Percentiles rank a stretch among this genome's conserved stretches.
These are phyloP conservation scores for Itoplectis maculator DNA, from an alignment of 2,888 invertebrate species.

Conservation along the genomic window DNA sequence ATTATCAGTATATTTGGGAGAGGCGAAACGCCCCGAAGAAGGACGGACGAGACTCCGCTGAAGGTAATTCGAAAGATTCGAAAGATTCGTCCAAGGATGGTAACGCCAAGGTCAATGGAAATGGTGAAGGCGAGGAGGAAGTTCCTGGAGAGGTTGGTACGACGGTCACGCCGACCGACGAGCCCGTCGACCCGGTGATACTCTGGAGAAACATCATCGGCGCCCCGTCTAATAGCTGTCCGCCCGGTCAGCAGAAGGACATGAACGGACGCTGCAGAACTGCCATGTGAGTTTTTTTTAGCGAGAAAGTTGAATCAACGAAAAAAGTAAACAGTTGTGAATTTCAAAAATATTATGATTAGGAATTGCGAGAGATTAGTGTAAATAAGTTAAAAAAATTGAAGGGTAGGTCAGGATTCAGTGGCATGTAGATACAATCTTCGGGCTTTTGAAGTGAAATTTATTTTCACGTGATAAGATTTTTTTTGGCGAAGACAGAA, in stretches of 20 bases:
- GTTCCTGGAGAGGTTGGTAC: background rate
- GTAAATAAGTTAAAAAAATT: too few relatives aligned
- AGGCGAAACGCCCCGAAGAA: background rate
- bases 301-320: too few relatives aligned
- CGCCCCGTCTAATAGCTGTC: conserved; percentile 53
- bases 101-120: background rate
- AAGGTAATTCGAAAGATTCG: background rate
- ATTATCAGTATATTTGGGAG: conserved; percentile 46
- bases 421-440: too few relatives aligned
- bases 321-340: too few relatives aligned
- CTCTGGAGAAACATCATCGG: conserved; percentile 54
- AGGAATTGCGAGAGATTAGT: too few relatives aligned
- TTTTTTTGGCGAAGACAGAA: too few relatives aligned
- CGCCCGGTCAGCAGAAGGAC: conserved; percentile 58
- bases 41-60: background rate
- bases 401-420: too few relatives aligned
- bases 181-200: background rate
- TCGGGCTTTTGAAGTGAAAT: too few relatives aligned
- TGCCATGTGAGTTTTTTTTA: conserved; percentile 53
- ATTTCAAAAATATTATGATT: too few relatives aligned
- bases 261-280: conserved; percentile 63
- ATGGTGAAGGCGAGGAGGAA: background rate
- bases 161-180: background rate
- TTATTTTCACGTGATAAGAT: too few relatives aligned
- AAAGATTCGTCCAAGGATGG: too few relatives aligned